Evolutionary conservation across 2,888 invertebrate species (phyloP).

Genomic region (Drosophila limbata): DNA sequence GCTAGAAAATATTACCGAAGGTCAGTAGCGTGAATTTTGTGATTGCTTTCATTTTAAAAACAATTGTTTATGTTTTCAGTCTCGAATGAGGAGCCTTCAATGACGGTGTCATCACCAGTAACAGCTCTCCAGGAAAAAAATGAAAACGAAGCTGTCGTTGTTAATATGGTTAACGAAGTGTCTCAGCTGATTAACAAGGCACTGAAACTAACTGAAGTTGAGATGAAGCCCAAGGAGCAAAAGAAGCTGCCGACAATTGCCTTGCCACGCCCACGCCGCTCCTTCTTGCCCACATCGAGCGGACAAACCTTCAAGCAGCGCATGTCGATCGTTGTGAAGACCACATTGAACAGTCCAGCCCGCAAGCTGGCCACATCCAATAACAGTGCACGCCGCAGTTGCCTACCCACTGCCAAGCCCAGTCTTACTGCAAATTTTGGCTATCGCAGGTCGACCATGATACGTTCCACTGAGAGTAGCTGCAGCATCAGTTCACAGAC

Average conservation of each 20-base stretch:
- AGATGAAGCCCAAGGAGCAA: constrained; percentile 21
- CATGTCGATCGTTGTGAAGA: constrained; percentile 83
- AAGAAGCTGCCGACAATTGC: constrained; percentile 10
- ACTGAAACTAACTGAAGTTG: constrained; percentile 65
- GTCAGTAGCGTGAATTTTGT: constrained; percentile 16
- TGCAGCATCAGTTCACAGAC: not conserved
- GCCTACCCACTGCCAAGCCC: constrained; percentile 41
- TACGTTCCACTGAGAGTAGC: constrained; percentile 25
- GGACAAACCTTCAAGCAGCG: constrained; percentile 74
- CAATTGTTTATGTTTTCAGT: constrained; percentile 34
- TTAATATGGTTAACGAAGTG: constrained; percentile 67
- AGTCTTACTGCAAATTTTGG: not conserved
- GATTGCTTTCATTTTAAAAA: not conserved
- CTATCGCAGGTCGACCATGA: constrained; percentile 33
- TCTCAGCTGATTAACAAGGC: constrained; percentile 73
- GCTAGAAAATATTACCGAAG: constrained; percentile 68
- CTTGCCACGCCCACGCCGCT: constrained; percentile 58
- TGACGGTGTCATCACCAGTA: constrained; percentile 11
- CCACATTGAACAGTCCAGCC: constrained; percentile 83
- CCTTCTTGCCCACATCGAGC: constrained; percentile 51
- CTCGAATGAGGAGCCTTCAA: constrained; percentile 55
- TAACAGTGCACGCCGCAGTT: constrained; percentile 52
- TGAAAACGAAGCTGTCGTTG: constrained; percentile 14
- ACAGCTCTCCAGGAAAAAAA: not conserved
- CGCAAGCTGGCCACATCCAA: constrained; percentile 57